Conservation (phyloP, 2,113 vertebrate genomes). For the Antechinus flavipes region DNA sequence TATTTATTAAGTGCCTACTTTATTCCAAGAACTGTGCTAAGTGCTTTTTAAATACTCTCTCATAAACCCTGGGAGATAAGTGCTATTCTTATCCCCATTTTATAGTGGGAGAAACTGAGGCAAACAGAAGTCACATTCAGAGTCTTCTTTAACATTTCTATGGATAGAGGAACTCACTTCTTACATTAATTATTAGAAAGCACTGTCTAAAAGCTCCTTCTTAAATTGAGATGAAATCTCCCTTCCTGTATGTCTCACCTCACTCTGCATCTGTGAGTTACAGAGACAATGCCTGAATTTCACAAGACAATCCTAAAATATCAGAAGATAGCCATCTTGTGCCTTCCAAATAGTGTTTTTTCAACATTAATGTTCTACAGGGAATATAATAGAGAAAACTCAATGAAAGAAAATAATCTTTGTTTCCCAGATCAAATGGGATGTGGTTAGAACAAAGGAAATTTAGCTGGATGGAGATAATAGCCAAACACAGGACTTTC, state of each 20-base stretch:
- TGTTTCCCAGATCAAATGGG: too few species aligned
- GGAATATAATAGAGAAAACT: too few species aligned
- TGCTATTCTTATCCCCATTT: neutral
- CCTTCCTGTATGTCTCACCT: neutral
- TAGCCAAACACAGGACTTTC: too few species aligned
- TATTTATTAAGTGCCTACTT: neutral
- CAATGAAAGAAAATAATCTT: too few species aligned
- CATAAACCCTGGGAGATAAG: neutral
- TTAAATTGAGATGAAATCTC: neutral
- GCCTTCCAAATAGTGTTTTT: neutral
- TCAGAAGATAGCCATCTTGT: neutral
- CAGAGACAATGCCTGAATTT: neutral
- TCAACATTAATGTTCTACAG: neutral
- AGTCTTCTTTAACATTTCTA: neutral
- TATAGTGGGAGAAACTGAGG: neutral
- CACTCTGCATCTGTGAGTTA: neutral
- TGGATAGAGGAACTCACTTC: neutral
- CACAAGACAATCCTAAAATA: neutral
- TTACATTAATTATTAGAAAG: neutral
- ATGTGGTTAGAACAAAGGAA: too few species aligned
- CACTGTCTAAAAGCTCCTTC: neutral
- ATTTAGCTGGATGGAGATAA: too few species aligned
- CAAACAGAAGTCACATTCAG: neutral
- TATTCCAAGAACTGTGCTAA: neutral
- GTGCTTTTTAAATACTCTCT: neutral